Evolutionary conservation across 1,140 invertebrate genomes (phyloP), one percentile per base, ranked within the genome.

Genomic region (Drosophila lacertosa): DNA sequence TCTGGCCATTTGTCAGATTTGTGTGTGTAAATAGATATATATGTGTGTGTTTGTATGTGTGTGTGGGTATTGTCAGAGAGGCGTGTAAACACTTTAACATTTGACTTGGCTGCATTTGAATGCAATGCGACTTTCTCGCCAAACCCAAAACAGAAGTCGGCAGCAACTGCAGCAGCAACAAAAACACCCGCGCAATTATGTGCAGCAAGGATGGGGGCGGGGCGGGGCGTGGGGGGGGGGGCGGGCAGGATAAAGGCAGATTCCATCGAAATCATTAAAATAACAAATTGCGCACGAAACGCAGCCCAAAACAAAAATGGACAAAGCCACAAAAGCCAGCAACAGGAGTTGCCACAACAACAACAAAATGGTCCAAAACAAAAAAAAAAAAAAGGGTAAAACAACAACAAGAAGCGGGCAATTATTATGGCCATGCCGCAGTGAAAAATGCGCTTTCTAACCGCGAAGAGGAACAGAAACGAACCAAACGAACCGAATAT

Each of bases 201-300:
- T 15, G 42, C 37, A 16, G 10, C n/a, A 26, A 20, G 35, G 2
- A 18, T 24, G 26, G 24, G 26, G 11, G 11, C 6, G 10, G 3
- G 11, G 6, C 9, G 18, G 26, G 35, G n/a, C n/a, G n/a, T n/a
- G 24, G 33, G 26, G 24, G 26, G 9, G 10, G n/a, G 20, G 4
- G 13, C 29, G n/a, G 26, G 18, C 29, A 24, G 20, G 42, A n/a
- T 20, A 22, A 15, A 24, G 24, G 48, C 64, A 88, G 83, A 88
- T 89, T 77, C 82, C 78, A 89, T 77, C 71, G 83, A 88, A 88
- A 89, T 88, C 82, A 88, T 88, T 88, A 88, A 88, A 89, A 88
- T 88, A 88, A 88, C 83, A 88, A 88, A 88, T 88, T 88, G 83
- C 64, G 63, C 82, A 88, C 82, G 83, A 88, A 79, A 80, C 71